phyloP scores from a whole-genome alignment of 2,113 vertebrate genomes.

The Gnathonemus echidnorhynchus region DNA sequence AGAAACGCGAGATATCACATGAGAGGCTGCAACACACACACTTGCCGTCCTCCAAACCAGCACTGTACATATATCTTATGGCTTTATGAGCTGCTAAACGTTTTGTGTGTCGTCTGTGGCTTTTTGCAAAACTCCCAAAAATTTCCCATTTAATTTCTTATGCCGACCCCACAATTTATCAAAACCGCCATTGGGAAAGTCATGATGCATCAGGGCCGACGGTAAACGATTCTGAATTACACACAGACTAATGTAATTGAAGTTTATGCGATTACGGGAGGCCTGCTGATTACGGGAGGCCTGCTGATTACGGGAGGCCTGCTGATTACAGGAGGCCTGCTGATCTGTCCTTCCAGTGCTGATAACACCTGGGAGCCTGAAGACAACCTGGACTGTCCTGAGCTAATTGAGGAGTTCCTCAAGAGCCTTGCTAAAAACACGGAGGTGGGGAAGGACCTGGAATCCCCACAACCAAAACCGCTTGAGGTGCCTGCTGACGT shows the following conservation, averaged over 20 bases:
- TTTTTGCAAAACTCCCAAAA: not conserved
- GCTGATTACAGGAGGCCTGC: not conserved
- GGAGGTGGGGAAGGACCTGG: slow-evolving; percentile 44
- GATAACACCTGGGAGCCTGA: slow-evolving; percentile 99
- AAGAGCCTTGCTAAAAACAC: slow-evolving; percentile 72
- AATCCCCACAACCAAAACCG: slow-evolving; percentile 28
- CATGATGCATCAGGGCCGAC: not conserved
- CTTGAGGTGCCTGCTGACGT: slow-evolving; percentile 57
- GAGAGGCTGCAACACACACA: not conserved
- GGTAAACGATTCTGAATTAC: not conserved
- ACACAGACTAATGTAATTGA: not conserved
- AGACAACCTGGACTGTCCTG: slow-evolving; percentile 96
- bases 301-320: not conserved
- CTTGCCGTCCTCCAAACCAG: not conserved
- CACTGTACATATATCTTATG: not conserved
- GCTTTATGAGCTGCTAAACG: not conserved
- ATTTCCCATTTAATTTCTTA: not conserved
- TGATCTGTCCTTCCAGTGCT: slow-evolving; percentile 61
- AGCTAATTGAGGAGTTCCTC: slow-evolving; percentile 91
- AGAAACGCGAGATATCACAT: not conserved
- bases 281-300: not conserved
- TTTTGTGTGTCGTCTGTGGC: not conserved
- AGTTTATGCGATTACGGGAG: not conserved
- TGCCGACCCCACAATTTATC: not conserved
- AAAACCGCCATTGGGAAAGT: not conserved